Conservation (phyloP, 2,113 vertebrate genomes). For the Aspiorhynchus laticeps region DNA sequence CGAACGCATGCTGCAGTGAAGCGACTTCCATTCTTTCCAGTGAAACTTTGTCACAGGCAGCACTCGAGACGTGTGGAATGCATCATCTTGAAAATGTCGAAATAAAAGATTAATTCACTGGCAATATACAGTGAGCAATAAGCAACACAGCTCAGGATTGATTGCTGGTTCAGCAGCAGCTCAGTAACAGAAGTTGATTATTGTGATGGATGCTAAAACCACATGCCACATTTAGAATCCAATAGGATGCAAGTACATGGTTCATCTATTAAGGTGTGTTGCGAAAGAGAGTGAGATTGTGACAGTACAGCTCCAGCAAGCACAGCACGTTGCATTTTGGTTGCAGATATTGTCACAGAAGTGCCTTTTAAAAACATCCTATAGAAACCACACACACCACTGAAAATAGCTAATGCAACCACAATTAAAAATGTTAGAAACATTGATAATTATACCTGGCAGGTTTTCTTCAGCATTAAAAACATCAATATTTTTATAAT, state of each 20-base stretch:
- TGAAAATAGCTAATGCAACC: background rate
- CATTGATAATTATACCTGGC: background rate
- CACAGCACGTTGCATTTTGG: background rate
- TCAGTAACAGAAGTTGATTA: background rate
- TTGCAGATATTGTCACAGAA: background rate
- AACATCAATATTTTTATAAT: background rate
- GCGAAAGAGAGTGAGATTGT: background rate
- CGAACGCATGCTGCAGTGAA: background rate
- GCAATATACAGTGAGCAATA: background rate
- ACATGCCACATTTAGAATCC: background rate
- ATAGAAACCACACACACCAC: background rate
- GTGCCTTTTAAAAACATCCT: background rate
- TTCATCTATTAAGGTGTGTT: background rate
- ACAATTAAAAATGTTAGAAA: background rate
- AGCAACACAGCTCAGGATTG: background rate
- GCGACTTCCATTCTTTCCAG: background rate
- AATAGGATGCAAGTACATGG: background rate
- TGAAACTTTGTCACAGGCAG: constrained; percentile 34
- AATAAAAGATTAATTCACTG: constrained; percentile 10
- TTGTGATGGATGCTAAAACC: constrained; percentile 2
- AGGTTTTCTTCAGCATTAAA: background rate
- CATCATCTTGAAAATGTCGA: constrained; percentile 4
- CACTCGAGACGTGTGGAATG: background rate
- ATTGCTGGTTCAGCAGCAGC: background rate
- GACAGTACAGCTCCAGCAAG: background rate